Evolutionary conservation across 2,888 invertebrate species (phyloP).

Genomic region (Pseudanteris insignis): DNA sequence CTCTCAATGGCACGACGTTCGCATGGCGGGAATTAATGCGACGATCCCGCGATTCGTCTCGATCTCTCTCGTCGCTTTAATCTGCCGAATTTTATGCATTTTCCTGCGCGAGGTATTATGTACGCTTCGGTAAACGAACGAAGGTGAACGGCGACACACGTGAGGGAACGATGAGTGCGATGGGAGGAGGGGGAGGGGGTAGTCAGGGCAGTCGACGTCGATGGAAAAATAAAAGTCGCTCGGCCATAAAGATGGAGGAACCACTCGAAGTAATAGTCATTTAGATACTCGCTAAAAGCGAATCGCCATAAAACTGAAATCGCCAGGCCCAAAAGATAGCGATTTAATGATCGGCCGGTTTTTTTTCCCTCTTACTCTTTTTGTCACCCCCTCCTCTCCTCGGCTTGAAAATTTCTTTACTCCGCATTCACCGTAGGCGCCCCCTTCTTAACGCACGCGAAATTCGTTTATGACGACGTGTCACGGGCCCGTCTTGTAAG

Average conservation of each 20-base stretch:
- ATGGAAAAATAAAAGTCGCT: slow-evolving; percentile 33
- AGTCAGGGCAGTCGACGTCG: slow-evolving; percentile 44
- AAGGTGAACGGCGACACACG: too few species aligned
- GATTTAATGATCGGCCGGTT: slow-evolving; percentile 52
- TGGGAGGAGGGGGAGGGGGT: slow-evolving; percentile 38
- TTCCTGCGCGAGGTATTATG: slow-evolving; percentile 17
- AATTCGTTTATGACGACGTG: slow-evolving; percentile 39
- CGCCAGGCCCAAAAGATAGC: slow-evolving; percentile 51
- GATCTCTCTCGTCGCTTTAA: slow-evolving; percentile 34
- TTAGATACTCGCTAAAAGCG: slow-evolving; percentile 64
- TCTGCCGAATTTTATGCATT: slow-evolving; percentile 33
- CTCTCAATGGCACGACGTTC: too few species aligned
- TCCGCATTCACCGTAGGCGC: too few species aligned
- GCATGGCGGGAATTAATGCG: slow-evolving; percentile 34
- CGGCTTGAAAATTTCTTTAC: too few species aligned
- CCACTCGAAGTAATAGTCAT: slow-evolving; percentile 57
- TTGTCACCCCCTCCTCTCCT: background rate
- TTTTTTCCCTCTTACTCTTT: slow-evolving; percentile 1
- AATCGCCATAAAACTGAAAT: slow-evolving; percentile 62
- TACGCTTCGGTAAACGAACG: too few species aligned
- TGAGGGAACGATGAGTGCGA: background rate
- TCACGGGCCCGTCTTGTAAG: slow-evolving; percentile 12
- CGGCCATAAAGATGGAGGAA: slow-evolving; percentile 11
- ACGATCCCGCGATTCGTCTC: slow-evolving; percentile 28
- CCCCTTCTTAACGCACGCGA: too few species aligned